phyloP scores from a whole-genome alignment of 2,797 vertebrate genomes.

The Antennarius maculatus region DNA sequence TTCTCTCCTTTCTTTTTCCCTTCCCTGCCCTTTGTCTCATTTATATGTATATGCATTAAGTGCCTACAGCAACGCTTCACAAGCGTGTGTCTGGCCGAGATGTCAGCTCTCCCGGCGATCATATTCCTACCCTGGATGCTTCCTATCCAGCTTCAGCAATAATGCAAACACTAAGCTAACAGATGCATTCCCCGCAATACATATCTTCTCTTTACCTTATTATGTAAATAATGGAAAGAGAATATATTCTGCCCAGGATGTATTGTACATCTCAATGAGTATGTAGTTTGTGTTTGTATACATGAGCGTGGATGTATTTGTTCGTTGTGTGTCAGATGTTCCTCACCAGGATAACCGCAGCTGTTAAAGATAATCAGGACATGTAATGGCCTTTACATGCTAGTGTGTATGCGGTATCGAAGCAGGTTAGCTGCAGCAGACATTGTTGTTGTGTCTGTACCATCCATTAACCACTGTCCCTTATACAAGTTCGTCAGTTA shows the following conservation, averaged over 20 bases:
- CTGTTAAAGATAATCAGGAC: neutral
- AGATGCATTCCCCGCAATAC: constrained; percentile 17
- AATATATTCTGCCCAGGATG: neutral
- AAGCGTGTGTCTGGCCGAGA: constrained; percentile 50
- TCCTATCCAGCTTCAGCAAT: constrained; percentile 33
- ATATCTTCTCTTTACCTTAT: constrained; percentile 28
- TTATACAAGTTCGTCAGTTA: neutral
- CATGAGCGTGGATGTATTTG: constrained; percentile 12
- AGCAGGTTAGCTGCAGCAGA: neutral
- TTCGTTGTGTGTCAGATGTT: constrained; percentile 4
- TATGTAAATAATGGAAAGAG: constrained; percentile 26
- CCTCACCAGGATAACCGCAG: too few species aligned
- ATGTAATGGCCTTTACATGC: too few species aligned
- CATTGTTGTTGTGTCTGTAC: neutral
- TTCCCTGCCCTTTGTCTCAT: constrained; percentile 59
- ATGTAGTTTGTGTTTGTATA: constrained; percentile 1
- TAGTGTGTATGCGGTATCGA: neutral
- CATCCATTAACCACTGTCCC: neutral
- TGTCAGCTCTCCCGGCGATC: constrained; percentile 53
- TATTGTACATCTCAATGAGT: too few species aligned
- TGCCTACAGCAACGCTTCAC: constrained; percentile 72
- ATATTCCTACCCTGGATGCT: constrained; percentile 39
- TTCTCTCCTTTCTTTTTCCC: constrained; percentile 52
- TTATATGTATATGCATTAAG: constrained; percentile 77
- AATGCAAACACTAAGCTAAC: constrained; percentile 29